These are phyloP conservation scores for Onthophagus taurus DNA, from an alignment of 1,140 invertebrate species.

Conservation along the genomic window DNA sequence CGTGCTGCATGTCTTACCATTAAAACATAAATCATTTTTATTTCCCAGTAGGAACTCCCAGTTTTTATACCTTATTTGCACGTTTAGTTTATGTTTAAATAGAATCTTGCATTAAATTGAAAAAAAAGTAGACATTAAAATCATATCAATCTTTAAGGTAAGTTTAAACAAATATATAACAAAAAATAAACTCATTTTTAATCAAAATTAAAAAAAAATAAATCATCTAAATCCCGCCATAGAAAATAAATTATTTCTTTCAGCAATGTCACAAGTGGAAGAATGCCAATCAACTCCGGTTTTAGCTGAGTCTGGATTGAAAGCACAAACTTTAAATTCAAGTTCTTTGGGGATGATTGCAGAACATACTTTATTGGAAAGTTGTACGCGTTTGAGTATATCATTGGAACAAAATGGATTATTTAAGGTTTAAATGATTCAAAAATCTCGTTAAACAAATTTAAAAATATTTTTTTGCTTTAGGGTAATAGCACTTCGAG, in stretches of 20 bases:
- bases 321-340: constrained; percentile 33
- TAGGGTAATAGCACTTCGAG: constrained; percentile 39
- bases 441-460: too few species aligned
- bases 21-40: too few species aligned
- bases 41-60: too few species aligned
- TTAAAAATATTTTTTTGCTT: too few species aligned
- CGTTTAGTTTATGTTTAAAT: too few species aligned
- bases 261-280: constrained; percentile 51
- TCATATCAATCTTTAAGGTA: too few species aligned
- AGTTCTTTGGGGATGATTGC: constrained; percentile 69
- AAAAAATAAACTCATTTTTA: too few species aligned
- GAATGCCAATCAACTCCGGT: constrained; percentile 74
- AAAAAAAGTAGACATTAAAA: too few species aligned
- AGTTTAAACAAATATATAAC: background rate
- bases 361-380: constrained; percentile 75
- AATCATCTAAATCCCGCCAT: background rate
- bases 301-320: constrained; percentile 34
- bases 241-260: constrained; percentile 4
- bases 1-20: too few species aligned
- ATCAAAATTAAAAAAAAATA: background rate
- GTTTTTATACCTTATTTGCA: too few species aligned
- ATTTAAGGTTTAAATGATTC: constrained; percentile 73
- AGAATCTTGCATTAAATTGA: too few species aligned
- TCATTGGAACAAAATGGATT: constrained; percentile 76
- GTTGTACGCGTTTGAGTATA: constrained; percentile 74